Base-by-base conservation (phyloP, 2,113 vertebrate genomes). In the Cephalopterus ornatus region DNA sequence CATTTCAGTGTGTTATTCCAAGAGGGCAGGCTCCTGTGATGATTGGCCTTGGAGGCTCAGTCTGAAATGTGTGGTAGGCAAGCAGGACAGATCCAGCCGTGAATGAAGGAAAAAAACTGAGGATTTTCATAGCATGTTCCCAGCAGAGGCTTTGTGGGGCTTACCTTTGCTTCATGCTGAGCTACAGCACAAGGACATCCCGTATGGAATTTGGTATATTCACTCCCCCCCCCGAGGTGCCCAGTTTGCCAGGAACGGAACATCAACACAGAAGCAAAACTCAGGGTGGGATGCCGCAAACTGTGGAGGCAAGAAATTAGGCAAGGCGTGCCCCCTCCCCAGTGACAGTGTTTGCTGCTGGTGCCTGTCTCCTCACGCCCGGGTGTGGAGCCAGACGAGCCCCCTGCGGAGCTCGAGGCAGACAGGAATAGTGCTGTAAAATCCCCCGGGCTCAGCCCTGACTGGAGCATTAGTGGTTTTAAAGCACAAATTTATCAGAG, bases 381-480 rank as follows among this genome's bases (percentile, higher is more conserved):
- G 0, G 15, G 41, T 39, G 65, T 59, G 61, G 39, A 65, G 70
- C 37, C 56, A 72, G 76, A 63, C 44, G 8, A 75, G 58, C 30
- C 32, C n/a, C 71, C 58, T 68, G 77, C 14, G 28, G 93, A 49
- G 89, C 4, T 68, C 74, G 41, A 92, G 53, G 49, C 58, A 94
- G 81, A 49, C 88, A 65, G 44, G 53, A 87, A 62, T 12, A 66
- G 77, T 44, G 87, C 81, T 82, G 16, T n/a, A 44, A 95, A 92
- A 71, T 74, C 76, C 70, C 37, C 56, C 12, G 5, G 87, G 87
- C 84, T 89, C 84, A 75, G 73, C 86, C 72, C 91, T 63, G 33
- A n/a, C 74, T 63, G 86, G 12, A 55, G 81, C 77, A 33, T 91
- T 87, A 91, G 66, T 56, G 93, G 49, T 19, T 83, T 92, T 92